phyloP scores from a whole-genome alignment of 2,888 invertebrate genomes.

The Cetonia aurata region DNA sequence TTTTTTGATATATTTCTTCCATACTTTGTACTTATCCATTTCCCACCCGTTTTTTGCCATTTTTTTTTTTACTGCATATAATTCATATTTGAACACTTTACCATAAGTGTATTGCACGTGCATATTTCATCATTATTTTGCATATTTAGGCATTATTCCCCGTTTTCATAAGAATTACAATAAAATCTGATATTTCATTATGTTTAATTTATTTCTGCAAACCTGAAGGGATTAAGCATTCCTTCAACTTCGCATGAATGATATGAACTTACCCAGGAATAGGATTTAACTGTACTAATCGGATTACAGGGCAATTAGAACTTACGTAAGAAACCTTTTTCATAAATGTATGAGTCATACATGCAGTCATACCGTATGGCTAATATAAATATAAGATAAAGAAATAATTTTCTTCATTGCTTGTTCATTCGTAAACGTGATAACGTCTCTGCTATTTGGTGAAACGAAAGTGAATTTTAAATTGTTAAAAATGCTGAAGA shows the following conservation, averaged over 20 bases:
- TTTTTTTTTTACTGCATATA: too few relatives aligned
- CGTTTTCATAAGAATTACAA: too few relatives aligned
- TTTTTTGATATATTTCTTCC: too few relatives aligned
- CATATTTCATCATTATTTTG: too few relatives aligned
- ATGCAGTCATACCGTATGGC: constrained; percentile 2
- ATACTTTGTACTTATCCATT: too few relatives aligned
- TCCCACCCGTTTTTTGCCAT: too few relatives aligned
- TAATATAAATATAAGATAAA: too few relatives aligned
- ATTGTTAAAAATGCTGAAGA: constrained; percentile 8
- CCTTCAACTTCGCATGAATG: neutral
- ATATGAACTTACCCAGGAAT: neutral
- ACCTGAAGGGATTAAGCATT: constrained; percentile 2
- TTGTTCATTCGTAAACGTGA: constrained; percentile 8
- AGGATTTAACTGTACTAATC: neutral
- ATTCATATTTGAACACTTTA: too few relatives aligned
- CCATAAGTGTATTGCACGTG: too few relatives aligned
- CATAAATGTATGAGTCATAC: neutral
- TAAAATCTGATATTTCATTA: neutral
- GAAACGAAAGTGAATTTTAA: constrained; percentile 13
- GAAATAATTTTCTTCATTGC: too few relatives aligned
- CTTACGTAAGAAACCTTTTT: constrained; percentile 8
- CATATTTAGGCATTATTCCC: too few relatives aligned
- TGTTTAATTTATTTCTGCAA: constrained; percentile 2
- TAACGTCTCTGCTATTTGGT: constrained; percentile 7
- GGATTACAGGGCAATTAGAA: constrained; percentile 9